Evolutionary conservation across 2,797 vertebrate species (phyloP).

Genomic region (Carduelis carduelis): DNA sequence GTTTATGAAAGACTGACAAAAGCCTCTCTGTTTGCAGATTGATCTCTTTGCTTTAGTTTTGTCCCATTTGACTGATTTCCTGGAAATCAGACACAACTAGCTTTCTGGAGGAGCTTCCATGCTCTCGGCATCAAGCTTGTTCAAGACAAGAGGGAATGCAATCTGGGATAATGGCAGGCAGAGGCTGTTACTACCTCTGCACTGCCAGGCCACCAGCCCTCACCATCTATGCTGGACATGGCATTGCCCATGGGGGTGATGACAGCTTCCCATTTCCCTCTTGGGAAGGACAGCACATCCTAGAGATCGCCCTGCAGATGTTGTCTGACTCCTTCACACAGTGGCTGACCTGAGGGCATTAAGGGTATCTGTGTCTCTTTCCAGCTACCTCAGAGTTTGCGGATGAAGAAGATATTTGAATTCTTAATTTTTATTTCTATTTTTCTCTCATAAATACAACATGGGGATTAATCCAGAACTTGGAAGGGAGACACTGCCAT

Average conservation of each 20-base stretch:
- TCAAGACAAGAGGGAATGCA: neutral
- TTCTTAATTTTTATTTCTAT: neutral
- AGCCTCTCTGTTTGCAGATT: neutral
- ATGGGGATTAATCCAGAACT: neutral
- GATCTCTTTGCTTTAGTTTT: conserved; percentile 31
- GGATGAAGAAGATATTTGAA: neutral
- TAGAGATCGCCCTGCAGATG: neutral
- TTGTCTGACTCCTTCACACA: neutral
- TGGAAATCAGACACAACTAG: neutral
- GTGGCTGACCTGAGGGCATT: neutral
- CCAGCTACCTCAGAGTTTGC: neutral
- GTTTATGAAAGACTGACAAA: neutral
- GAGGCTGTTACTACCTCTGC: neutral
- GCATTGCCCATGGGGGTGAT: neutral
- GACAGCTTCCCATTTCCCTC: neutral
- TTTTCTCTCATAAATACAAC: neutral
- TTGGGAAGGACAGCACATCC: neutral
- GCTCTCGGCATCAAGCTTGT: rapidly evolving
- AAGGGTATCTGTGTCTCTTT: no score
- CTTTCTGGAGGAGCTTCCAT: neutral
- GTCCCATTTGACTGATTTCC: conserved; percentile 5
- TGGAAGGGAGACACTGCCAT: neutral
- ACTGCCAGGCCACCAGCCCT: neutral
- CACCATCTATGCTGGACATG: rapidly evolving
- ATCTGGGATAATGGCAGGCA: neutral